Evolutionary conservation across 2,888 invertebrate genomes (phyloP).

Genomic region (Shargacucullia verbasci): DNA sequence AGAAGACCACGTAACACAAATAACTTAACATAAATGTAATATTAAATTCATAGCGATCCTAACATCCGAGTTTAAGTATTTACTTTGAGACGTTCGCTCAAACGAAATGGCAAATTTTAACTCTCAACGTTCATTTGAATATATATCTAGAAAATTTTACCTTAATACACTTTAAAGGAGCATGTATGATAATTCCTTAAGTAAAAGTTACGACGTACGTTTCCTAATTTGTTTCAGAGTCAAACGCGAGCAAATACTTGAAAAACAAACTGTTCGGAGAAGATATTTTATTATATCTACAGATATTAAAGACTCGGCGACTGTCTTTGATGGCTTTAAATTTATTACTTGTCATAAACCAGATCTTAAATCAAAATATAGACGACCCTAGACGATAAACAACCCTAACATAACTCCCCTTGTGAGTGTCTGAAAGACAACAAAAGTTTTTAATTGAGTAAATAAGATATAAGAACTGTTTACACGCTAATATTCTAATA

Average conservation of each 20-base stretch:
- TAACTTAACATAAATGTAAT: constrained; percentile 21
- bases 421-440: too few relatives aligned
- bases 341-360: constrained; percentile 22
- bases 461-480: too few relatives aligned
- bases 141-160: constrained; percentile 19
- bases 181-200: constrained; percentile 36
- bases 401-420: too few relatives aligned
- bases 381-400: too few relatives aligned
- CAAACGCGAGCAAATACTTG: constrained; percentile 21
- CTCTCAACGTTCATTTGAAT: constrained; percentile 12
- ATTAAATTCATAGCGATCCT: constrained; percentile 11
- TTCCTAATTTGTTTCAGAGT: constrained; percentile 40
- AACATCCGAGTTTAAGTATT: background rate
- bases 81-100: constrained; percentile 16
- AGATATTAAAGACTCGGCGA: constrained; percentile 20
- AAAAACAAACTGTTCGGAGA: constrained; percentile 4
- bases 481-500: too few relatives aligned
- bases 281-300: constrained; percentile 23
- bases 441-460: too few relatives aligned
- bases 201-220: constrained; percentile 22
- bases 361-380: constrained; percentile 13
- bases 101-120: constrained; percentile 21
- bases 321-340: constrained; percentile 11
- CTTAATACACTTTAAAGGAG: constrained; percentile 31
- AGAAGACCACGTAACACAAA: constrained; percentile 6